Evolutionary conservation across 2,113 vertebrate species (phyloP).

Genomic region (Mormyrus lacerda): DNA sequence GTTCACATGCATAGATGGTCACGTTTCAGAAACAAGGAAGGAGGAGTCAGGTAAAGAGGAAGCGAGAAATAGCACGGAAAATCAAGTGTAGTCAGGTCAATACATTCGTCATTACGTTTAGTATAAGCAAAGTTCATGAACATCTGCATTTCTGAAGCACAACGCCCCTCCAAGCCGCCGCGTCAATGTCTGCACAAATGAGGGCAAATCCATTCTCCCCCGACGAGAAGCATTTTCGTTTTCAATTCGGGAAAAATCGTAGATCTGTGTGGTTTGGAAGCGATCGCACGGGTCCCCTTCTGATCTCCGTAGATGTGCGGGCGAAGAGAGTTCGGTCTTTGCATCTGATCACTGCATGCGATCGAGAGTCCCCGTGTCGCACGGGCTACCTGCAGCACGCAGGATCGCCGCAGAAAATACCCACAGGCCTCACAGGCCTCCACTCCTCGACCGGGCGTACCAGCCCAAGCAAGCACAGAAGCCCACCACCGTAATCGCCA

Average conservation of each 20-base stretch:
- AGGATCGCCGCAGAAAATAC: background rate
- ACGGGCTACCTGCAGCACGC: background rate
- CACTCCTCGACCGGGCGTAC: slow-evolving; percentile 76
- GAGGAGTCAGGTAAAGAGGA: background rate
- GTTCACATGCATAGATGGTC: background rate
- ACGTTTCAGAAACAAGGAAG: background rate
- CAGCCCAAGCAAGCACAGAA: slow-evolving; percentile 82
- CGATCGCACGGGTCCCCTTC: background rate
- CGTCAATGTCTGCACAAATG: background rate
- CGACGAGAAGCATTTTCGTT: background rate
- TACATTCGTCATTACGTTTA: background rate
- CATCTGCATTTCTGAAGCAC: background rate
- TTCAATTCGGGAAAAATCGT: background rate
- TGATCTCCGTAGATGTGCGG: background rate
- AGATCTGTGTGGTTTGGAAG: background rate
- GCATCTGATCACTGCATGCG: background rate
- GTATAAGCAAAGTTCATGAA: background rate
- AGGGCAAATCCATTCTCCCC: background rate
- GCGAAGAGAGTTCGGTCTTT: background rate
- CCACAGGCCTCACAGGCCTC: slow-evolving; percentile 54
- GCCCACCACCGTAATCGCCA: slow-evolving; percentile 64
- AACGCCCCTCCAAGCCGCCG: background rate
- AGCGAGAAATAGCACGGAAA: background rate
- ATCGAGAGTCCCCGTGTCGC: background rate
- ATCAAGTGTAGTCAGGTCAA: background rate